These are phyloP conservation scores for Abrostola tripartita DNA, from an alignment of 2,888 invertebrate genomes.

Conservation along the genomic window DNA sequence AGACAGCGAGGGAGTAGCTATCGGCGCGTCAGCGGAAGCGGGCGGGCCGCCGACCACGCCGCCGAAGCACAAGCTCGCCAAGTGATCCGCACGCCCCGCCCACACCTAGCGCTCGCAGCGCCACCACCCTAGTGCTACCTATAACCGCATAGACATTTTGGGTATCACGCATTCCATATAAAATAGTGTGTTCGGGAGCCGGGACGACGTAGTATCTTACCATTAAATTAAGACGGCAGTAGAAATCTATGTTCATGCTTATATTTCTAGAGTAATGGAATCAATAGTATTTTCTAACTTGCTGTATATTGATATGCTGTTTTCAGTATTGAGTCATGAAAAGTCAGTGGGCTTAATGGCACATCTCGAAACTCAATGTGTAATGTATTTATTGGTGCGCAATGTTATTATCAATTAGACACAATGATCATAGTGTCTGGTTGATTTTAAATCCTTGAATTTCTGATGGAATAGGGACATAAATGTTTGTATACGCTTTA, in stretches of 20 bases:
- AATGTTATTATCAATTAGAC: constrained; percentile 54
- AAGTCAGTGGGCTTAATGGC: constrained; percentile 28
- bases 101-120: constrained; percentile 8
- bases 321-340: constrained; percentile 28
- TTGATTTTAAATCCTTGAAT: constrained; percentile 51
- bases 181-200: constrained; percentile 17
- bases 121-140: constrained; percentile 27
- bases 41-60: constrained; percentile 85
- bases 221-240: constrained; percentile 14
- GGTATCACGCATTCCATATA: constrained; percentile 43
- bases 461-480: constrained; percentile 45
- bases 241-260: constrained; percentile 14
- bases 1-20: constrained; percentile 85
- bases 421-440: constrained; percentile 54
- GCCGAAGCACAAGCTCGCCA: constrained; percentile 82
- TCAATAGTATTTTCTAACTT: constrained; percentile 19
- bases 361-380: constrained; percentile 24
- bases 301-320: constrained; percentile 31
- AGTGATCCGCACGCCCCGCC: constrained; percentile 72
- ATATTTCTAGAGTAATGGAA: constrained; percentile 18
- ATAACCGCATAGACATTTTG: constrained; percentile 30
- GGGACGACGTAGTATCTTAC: constrained; percentile 15
- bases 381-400: constrained; percentile 45
- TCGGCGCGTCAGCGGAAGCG: constrained; percentile 84
- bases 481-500: constrained; percentile 77